phyloP scores from a whole-genome alignment of 1,140 invertebrate species.

The Drosophila prosaltans region DNA sequence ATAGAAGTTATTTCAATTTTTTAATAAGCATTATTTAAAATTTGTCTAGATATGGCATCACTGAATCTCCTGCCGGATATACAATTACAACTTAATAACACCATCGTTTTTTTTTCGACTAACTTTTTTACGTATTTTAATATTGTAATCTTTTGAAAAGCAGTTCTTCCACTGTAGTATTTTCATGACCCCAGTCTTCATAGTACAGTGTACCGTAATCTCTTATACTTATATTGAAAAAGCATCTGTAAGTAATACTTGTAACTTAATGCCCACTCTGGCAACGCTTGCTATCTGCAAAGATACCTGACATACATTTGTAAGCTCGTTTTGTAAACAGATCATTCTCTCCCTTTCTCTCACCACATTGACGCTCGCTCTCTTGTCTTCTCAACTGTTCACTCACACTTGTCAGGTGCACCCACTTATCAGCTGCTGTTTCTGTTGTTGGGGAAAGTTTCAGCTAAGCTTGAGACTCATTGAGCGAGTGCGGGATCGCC shows the following conservation, averaged over 20 bases:
- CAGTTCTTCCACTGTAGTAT: too few relatives aligned
- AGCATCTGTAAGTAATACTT: slow-evolving; percentile 50
- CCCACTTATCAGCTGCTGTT: slow-evolving; percentile 51
- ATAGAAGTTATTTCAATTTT: too few relatives aligned
- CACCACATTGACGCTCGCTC: slow-evolving; percentile 8
- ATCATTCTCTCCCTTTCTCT: slow-evolving; percentile 10
- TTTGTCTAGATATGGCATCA: too few relatives aligned
- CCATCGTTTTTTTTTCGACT: too few relatives aligned
- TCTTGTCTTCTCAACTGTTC: slow-evolving; percentile 25
- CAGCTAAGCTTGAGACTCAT: slow-evolving; percentile 20
- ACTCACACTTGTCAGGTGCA: slow-evolving; percentile 60
- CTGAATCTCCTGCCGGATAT: too few relatives aligned
- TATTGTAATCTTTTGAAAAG: too few relatives aligned
- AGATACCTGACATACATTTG: slow-evolving; percentile 6
- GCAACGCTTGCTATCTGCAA: slow-evolving; percentile 36
- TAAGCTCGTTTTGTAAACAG: slow-evolving; percentile 42
- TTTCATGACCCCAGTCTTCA: neutral
- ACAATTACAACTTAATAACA: too few relatives aligned
- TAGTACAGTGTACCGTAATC: neutral
- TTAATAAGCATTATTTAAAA: too few relatives aligned
- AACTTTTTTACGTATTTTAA: too few relatives aligned
- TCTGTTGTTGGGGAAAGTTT: slow-evolving; percentile 76
- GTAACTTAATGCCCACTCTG: slow-evolving; percentile 35
- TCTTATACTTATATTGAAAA: neutral
- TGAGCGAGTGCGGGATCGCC: slow-evolving; percentile 41